A percentile compares a stretch with the other conserved stretches of the same genome.
Evolutionary conservation across 2,113 vertebrate genomes (phyloP).

Genomic region (Trogon surrucura): DNA sequence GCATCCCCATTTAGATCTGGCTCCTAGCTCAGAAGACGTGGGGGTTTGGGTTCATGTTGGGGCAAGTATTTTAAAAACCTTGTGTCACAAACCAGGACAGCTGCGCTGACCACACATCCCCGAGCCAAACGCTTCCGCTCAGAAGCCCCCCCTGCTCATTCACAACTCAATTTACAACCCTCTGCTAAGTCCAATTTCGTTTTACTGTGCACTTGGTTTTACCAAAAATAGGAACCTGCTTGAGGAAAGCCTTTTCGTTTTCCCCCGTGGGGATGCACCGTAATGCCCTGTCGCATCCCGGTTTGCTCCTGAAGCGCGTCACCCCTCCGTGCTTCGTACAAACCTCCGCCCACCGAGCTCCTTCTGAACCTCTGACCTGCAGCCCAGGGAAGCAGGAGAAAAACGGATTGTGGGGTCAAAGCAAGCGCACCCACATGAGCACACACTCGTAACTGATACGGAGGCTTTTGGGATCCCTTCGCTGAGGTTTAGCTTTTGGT

Average conservation of each 20-base stretch:
- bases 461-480: not conserved
- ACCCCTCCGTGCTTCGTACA: fast-evolving
- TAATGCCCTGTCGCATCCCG: fast-evolving
- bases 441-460: fast-evolving
- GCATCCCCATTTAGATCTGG: fast-evolving
- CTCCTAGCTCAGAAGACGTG: not conserved
- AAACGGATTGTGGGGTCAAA: fast-evolving
- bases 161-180: not conserved
- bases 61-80: not conserved
- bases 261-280: fast-evolving
- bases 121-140: not conserved
- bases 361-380: not conserved
- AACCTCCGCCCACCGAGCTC: fast-evolving
- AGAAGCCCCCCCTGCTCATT: not conserved
- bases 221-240: not conserved
- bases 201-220: not conserved
- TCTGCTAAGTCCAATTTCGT: not conserved
- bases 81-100: not conserved
- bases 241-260: not conserved
- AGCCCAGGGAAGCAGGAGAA: not conserved
- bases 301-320: not conserved
- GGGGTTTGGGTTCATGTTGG: not conserved
- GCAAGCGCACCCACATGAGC: fast-evolving
- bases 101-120: not conserved
- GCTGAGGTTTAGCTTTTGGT: not conserved